These are phyloP conservation scores for Ibycter americanus DNA, from an alignment of 2,797 vertebrate species.

Conservation along the genomic window DNA sequence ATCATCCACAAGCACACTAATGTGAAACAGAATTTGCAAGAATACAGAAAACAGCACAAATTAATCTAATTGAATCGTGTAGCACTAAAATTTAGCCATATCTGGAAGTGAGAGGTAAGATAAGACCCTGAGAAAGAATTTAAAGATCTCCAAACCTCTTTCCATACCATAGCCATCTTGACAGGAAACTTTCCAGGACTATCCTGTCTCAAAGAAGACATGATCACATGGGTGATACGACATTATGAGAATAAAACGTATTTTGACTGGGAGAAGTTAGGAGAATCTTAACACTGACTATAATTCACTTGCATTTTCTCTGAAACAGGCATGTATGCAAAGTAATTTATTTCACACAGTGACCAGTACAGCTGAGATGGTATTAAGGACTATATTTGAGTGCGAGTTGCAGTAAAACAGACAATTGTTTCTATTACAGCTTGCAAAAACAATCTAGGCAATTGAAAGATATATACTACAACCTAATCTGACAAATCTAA, in stretches of 20 bases:
- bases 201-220: neutral
- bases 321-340: neutral
- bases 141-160: neutral
- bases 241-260: neutral
- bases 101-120: neutral
- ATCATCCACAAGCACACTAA: conserved; percentile 17
- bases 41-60: conserved; percentile 5
- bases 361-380: neutral
- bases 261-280: neutral
- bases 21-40: conserved; percentile 35
- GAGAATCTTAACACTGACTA: neutral
- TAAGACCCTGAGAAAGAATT: neutral
- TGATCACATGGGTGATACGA: neutral
- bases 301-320: neutral
- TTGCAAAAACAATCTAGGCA: neutral
- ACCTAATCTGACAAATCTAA: neutral
- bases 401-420: neutral
- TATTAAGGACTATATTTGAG: neutral
- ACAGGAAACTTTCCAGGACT: neutral
- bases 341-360: neutral
- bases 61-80: neutral
- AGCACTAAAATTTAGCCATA: neutral
- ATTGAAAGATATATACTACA: neutral
- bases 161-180: neutral
- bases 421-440: neutral